Base-by-base conservation (phyloP, 2,888 invertebrate genomes). In the Volucella zonaria region DNA sequence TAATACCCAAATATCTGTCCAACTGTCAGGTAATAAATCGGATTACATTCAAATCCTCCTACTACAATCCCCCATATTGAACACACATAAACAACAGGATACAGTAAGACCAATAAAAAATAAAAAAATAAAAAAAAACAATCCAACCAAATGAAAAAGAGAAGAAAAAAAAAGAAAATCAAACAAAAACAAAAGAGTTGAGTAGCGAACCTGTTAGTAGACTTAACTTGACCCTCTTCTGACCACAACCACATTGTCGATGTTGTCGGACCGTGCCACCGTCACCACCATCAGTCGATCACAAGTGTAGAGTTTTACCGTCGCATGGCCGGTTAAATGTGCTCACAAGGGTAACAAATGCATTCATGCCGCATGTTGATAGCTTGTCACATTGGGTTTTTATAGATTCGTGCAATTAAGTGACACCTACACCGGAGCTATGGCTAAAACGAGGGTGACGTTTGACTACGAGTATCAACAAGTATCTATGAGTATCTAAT, bases 401-500 rank as follows among this genome's bases (percentile, higher is more conserved):
- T 85, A 85, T 85, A 81, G 76, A 64, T 77, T 81, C 81, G 73
- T 85, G 81, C 85, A 85, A 81, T 85, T 85, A 85, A 75, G 61
- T 80, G 83, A 83, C 83, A 83, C 83, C 83, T 83, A 83, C 83
- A 71, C 73, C 54, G 58, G 61, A 64, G 43, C 15, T 38, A 38
- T 49, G 45, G 75, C 31, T 61, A 51, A 8, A 52, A 9, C 43
- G 58, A 23, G 52, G 40, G 14, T 14, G 52, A n/a, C 11, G 14
- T 31, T n/a, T 23, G 58, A 51, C 42, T 49, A 61, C 61, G 61
- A 42, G 31, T 40, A 10, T 43, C 40, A 18, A 11, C 43, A n/a
- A 54, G 23, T 10, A 45, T 18, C 4, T 56, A 43, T n/a, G 42
- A 15, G n/a, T 43, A 51, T 42, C n/a, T 52, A 18, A 81, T 80